Evolutionary conservation across 2,797 vertebrate species (phyloP).

Genomic region (Rousettus madagascariensis): DNA sequence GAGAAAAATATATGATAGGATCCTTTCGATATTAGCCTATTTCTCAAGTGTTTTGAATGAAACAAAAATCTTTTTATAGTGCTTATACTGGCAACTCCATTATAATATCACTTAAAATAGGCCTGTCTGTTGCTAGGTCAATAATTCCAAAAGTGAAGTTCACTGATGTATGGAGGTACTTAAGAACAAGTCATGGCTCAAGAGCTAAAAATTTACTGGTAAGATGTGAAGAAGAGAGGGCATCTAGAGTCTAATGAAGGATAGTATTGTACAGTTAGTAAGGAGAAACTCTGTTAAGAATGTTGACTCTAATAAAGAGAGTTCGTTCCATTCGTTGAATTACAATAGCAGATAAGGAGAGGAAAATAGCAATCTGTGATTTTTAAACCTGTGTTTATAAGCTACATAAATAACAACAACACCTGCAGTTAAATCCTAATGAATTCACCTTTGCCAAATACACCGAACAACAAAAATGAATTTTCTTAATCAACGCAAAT

Average conservation of each 20-base stretch:
- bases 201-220: neutral
- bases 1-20: neutral
- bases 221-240: neutral
- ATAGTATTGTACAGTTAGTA: neutral
- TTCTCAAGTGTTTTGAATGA: neutral
- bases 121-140: neutral
- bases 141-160: neutral
- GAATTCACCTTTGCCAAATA: neutral
- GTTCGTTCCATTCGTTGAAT: neutral
- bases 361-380: neutral
- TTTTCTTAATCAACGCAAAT: slow-evolving; percentile 17
- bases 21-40: neutral
- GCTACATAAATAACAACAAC: slow-evolving; percentile 12
- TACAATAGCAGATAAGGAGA: neutral
- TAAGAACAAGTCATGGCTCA: neutral
- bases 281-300: neutral
- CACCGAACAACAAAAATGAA: neutral
- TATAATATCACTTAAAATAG: neutral
- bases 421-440: neutral
- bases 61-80: neutral
- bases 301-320: neutral
- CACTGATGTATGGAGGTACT: neutral
- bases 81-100: neutral
- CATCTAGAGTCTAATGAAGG: neutral
- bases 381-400: slow-evolving; percentile 15